Evolutionary conservation across 2,888 invertebrate genomes (phyloP).

Genomic region (Adineta ricciae): DNA sequence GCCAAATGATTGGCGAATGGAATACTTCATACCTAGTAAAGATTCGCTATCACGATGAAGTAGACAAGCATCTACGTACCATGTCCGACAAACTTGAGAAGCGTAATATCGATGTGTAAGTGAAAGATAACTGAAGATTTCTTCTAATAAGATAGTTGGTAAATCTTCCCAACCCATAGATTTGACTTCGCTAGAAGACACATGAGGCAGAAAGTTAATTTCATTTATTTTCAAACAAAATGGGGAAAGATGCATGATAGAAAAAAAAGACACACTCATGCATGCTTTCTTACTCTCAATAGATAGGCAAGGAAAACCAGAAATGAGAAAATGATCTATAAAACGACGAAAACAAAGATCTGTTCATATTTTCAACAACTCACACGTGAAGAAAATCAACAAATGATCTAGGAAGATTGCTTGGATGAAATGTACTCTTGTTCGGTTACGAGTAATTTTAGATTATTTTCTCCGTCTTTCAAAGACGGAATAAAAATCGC

Average conservation of each 20-base stretch:
- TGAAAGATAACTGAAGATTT: neutral
- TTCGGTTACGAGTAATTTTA: neutral
- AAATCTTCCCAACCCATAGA: neutral
- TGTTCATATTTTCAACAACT: neutral
- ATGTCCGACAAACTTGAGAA: conserved; percentile 5
- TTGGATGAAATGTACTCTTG: neutral
- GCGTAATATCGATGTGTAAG: neutral
- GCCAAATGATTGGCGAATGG: neutral
- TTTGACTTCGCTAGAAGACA: neutral
- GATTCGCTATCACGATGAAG: neutral
- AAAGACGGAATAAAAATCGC: conserved; percentile 27
- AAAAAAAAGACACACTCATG: neutral
- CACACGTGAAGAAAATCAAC: neutral
- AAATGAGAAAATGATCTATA: neutral
- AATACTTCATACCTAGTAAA: neutral
- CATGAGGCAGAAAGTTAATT: neutral
- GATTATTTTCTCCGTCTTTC: neutral
- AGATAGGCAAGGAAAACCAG: neutral
- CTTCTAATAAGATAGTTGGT: conserved; percentile 1
- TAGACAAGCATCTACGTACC: neutral
- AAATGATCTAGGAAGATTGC: neutral
- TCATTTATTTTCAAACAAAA: neutral
- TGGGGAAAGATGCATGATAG: neutral
- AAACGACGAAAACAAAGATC: neutral
- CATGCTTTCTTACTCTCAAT: neutral